These are phyloP conservation scores for Callithrix jacchus DNA, from an alignment of 2,113 vertebrate species.

Conservation along the genomic window DNA sequence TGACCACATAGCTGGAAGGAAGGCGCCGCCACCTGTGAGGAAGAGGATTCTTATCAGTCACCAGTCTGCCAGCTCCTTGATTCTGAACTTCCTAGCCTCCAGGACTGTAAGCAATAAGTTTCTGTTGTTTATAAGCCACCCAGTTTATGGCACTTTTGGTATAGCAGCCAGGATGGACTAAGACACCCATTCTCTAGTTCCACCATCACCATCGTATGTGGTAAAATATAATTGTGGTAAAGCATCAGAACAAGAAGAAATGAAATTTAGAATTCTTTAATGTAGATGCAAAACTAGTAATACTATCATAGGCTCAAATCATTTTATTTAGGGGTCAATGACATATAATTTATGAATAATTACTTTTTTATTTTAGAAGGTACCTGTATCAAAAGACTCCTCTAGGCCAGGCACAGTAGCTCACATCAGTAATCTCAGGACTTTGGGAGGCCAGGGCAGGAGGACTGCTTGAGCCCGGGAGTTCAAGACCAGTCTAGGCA, in stretches of 20 bases:
- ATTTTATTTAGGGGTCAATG: neutral
- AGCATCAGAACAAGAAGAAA: neutral
- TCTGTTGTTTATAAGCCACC: neutral
- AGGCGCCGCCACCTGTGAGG: neutral
- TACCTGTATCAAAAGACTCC: neutral
- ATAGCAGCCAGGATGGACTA: neutral
- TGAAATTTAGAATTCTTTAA: constrained; percentile 14
- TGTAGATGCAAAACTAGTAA: neutral
- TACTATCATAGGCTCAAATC: neutral
- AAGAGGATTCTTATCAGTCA: neutral
- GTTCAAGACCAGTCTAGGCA: too few species aligned
- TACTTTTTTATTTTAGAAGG: constrained; percentile 28
- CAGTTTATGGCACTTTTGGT: neutral
- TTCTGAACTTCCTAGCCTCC: neutral
- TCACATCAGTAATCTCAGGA: too few species aligned
- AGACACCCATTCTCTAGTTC: neutral
- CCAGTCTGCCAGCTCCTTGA: neutral
- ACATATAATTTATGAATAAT: neutral
- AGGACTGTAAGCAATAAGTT: neutral
- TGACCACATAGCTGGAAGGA: neutral
- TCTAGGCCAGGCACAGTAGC: neutral
- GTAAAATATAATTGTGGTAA: neutral
- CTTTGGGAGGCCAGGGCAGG: too few species aligned
- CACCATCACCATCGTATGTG: neutral
- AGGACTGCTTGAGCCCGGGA: too few species aligned